Evolutionary conservation across 2,797 vertebrate species (phyloP), one percentile per base, ranked within the genome.

Genomic region (Muraenolepis orangiensis): DNA sequence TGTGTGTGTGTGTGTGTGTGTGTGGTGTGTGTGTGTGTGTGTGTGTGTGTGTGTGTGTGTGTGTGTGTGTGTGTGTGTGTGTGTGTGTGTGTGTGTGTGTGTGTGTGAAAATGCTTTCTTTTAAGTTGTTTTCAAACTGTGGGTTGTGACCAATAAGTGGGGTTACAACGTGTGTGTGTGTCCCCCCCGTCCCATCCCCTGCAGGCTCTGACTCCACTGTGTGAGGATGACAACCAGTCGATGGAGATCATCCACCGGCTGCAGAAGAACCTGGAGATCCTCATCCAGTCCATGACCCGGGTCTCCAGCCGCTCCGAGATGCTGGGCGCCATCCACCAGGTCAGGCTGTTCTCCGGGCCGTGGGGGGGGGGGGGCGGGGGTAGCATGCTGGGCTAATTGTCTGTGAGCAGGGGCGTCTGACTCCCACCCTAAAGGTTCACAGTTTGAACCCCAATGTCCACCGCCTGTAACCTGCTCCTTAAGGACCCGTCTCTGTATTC

Each of bases 251-350:
- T 98, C 76, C 95, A 93, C 87, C 96, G 97, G 79, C 86, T 99
- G 80, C 94, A 96, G 91, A 98, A 96, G 82, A 96, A 95, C 74
- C 84, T 99, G 72, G 92, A 94, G 0, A 94, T 98, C 75, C 95
- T 99, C 18, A 91, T 89, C 73, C 96, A 98, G 86, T 96, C 97
- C 0, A 93, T 96, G 75, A 91, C 87, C 6, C 92, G 98, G 30
- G 95, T 98, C 0, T 96, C 97, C 85, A 97, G 96, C 79, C 95
- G 95, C 80, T 97, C 97, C 0, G 98, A 99, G 90, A 97, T 96
- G 97, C 80, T 99, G 31, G 98, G 98, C 72, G 96, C 98, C 64
- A 98, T 98, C 85, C 96, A 98, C 79, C 98, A 99, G 95, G 98
- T 98, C 88, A 79, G 72, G 38, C n/a, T 40, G 23, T 28, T 2